Base-by-base conservation (phyloP, 2,797 vertebrate species). In the Cirrhinus mrigala region DNA sequence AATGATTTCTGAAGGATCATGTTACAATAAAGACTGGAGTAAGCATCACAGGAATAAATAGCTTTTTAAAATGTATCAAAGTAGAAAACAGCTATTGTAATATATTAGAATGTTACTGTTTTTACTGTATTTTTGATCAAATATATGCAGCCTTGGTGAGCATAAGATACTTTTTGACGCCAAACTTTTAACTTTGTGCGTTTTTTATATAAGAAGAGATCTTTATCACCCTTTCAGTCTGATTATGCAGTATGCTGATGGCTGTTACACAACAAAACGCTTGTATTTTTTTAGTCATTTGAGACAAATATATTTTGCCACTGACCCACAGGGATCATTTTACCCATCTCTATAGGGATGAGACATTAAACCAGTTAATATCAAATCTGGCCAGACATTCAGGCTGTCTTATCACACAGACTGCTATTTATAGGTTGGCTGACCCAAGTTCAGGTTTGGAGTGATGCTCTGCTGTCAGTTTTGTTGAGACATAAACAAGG, bases 371-470 rank as follows among this genome's bases (percentile, higher is more conserved):
- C 62, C 12, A 58, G 75, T 78, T 70, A 69, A 84, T 79, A 79
- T 79, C 52, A 84, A 84, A 84, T 71, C 64, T 69, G 24, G 75
- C 24, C 66, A 79, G 74, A 70, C 82, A 84, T 33, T 83, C 24
- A 3, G n/a, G 10, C 15, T 40, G 3, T 70, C 40, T 84, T 70
- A 70, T 79, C 76, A 37, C 48, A 83, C 52, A 18, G 46, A 48
- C 14, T 37, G 24, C 54, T 79, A 29, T 70, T 58, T 69, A 16
- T 70, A 54, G 75, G 5, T 27, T 3, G 15, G 37, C 27, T 70
- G 64, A 70, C 75, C 60, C 48, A 54, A 50, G 79, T 52, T 70
- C 44, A 71, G 14, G 15, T 71, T 58, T 29, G 52, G 50, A 54
- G 64, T 16, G 75, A 84, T 84, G 74, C 24, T 70, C 18, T 24